Evolutionary conservation across 2,888 invertebrate species (phyloP), one percentile per base, ranked within the genome.

Genomic region (Brassicogethes aeneus): DNA sequence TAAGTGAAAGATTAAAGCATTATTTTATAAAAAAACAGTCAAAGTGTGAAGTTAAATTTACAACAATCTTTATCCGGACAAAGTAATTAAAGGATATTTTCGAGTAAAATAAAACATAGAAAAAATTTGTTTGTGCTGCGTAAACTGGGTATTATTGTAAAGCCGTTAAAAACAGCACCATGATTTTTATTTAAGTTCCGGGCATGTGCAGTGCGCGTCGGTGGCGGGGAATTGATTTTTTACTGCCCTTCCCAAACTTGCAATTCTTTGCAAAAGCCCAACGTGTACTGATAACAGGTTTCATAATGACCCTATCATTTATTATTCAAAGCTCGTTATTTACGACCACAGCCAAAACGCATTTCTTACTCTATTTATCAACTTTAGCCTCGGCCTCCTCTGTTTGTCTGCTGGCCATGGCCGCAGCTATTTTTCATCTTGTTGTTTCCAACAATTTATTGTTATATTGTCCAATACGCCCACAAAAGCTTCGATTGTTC

Each of bases 231-330:
- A 61, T 59, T 59, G 59, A 59, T 59, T 61, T 61, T 60, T 59
- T 57, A 55, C 60, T 56, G 59, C 58, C 59, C 59, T 57, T 57
- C 52, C 58, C 56, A 51, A 59, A 61, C 58, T 55, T 56, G 59
- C 59, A 53, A 60, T 59, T 56, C 59, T 61, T 61, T 53, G 56
- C 56, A 58, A 58, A 60, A 55, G 53, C 55, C 50, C 54, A 52
- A 53, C 47, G 49, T 50, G 49, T 30, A 52, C 54, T 53, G 60
- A 60, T 57, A 60, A 57, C 60, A 54, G 56, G 54, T 55, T 55
- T 52, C 54, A 55, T 55, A 56, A 59, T 58, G 59, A 57, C 55
- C 55, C 54, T 46, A 53, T 54, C 55, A 54, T 56, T 54, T 56
- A 56, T 56, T 56, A 55, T 55, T 54, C 56, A 56, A 45, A 51